Evolutionary conservation across 1,140 invertebrate species (phyloP), one percentile per base, ranked within the genome.

Genomic region (Amyelois transitella): DNA sequence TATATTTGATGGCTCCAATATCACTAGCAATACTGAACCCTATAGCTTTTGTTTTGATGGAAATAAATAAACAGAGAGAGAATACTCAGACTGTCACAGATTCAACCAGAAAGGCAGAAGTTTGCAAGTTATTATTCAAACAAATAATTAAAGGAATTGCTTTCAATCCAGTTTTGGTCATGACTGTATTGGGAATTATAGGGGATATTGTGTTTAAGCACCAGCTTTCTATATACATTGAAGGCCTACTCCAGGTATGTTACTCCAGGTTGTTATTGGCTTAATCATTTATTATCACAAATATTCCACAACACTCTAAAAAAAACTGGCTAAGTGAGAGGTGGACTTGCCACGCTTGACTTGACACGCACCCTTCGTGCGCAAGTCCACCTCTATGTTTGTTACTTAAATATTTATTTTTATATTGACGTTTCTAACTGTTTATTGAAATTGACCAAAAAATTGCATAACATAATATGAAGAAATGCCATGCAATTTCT

Each of bases 1-100:
- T 99, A 6, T 99, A 99, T 81, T 87, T 99, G 6, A 92, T 98
- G 90, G 97, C 97, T 18, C 97, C 98, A 1, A 96, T 99, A 83
- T 98, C 96, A 48, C 82, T 99, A 24, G 94, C 96, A 1, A 93
- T 99, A 59, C 89, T 99, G 14, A 99, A 99, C 88, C 97, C 97
- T 0, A 91, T 99, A 64, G 96, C 96, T 22, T 96, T 98, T 83
- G 88, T 97, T 1, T 82, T 98, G 38, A 92, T 99, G 91, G 98
- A 99, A 89, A 92, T 98, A 24, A 91, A 94, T 20, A 95, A 96
- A 83, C 89, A 90, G 66, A 75, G 77, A 73, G 54, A 91, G 58
- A 61, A 78, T 70, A 28, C 44, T 18, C 68, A 68, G 28, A 50
- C 50, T 21, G 45, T 58, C 12, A 47, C 21, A 18, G 51, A 21